Evolutionary conservation across 2,113 vertebrate genomes (phyloP), one percentile per base, ranked within the genome.

Genomic region (Xyrauchen texanus): DNA sequence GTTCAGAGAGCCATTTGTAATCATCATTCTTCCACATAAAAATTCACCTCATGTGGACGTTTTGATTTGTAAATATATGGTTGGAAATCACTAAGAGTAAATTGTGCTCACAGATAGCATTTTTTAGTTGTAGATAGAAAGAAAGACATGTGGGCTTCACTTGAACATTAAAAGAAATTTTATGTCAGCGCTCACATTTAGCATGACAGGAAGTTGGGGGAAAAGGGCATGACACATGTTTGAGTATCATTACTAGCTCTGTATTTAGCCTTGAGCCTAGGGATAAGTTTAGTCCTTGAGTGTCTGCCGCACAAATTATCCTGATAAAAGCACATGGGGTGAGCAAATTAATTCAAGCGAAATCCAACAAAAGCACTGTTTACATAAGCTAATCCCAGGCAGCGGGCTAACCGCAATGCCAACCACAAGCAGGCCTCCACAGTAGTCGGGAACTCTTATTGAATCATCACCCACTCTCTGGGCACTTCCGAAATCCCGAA

Each of bases 271-370:
- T 52, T 77, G 55, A 82, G 83, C 70, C 80, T 79, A 75, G 79
- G 82, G 76, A 84, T 86, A 70, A 85, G 81, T 83, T 86, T 34
- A 78, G 88, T 86, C 60, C 83, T 83, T 72, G 15, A 87, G 81
- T 83, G 78, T 66, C 83, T 57, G 51, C 71, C 82, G 83, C 62
- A 45, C 79, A 86, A 83, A 89, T 73, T 67, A 86, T 78, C 65
- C 2, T 84, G 86, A 91, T 89, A 92, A 90, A 79, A 88, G 87
- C 89, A 86, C 81, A 84, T 85, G 79, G 72, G 8, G 84, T 89
- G 84, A 86, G 86, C 89, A 89, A 89, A 93, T 92, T 91, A 89
- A 90, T 88, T 93, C 91, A 85, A 88, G 86, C 87, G 81, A 60
- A 81, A 81, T 83, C 86, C 84, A 89, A 90, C 85, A 89, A 90